Base-by-base conservation (phyloP, 2,113 vertebrate species). In the Nematolebias whitei region DNA sequence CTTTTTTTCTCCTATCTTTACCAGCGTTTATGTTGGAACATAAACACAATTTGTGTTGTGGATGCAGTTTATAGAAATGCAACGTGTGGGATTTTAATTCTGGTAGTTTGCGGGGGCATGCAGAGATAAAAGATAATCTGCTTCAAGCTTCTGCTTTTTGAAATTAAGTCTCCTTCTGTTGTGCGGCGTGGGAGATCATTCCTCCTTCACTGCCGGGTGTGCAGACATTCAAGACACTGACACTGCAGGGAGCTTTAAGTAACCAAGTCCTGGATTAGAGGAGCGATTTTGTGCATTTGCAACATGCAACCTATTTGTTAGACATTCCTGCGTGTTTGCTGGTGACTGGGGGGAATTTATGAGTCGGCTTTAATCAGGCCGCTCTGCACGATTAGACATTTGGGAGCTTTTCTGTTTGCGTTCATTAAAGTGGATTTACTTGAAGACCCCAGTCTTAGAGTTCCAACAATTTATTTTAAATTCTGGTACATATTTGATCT, bases 321-420 rank as follows among this genome's bases (percentile, higher is more conserved):
- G 84, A 87, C 87, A 89, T 88, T 91, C 88, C 85, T 90, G 76
- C 74, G 80, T 82, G 79, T 85, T 85, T 78, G 80, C 79, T 64
- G 71, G 76, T 39, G 51, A 65, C 75, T 62, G 77, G 19, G 43
- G 68, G 85, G 85, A 85, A 80, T 89, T 73, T 85, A 68, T 83
- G 85, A 92, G 83, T 90, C 87, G 76, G 73, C 79, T 41, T 43
- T 78, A 89, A 90, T 89, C 86, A 87, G 85, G 81, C 76, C 81
- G 59, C 85, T 88, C 86, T 87, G 72, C 85, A 55, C 85, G 89
- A 90, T 90, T 72, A 86, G 69, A 78, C 88, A 85, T 86, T 87
- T 77, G 59, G 73, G 67, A 86, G 85, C 71, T 68, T 43, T 70
- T 82, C 82, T 82, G 71, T 85, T 78, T 87, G 58, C 68, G 55